A percentile compares a stretch with the other conserved stretches of the same genome.
Conservation (phyloP, 1,140 invertebrate genomes). For the Drosophila micromelanica region DNA sequence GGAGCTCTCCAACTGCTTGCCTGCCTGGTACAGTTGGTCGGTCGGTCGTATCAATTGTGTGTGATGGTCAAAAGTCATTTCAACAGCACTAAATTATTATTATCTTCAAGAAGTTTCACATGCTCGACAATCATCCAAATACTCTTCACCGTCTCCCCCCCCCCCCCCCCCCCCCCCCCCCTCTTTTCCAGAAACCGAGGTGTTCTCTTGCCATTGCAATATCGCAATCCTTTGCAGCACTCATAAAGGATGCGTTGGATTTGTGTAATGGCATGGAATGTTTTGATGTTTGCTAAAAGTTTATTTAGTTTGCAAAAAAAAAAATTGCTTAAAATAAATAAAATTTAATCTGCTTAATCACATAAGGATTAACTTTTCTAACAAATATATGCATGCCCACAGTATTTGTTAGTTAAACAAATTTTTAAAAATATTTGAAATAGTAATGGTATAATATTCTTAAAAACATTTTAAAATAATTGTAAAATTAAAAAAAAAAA, state of each 20-base stretch:
- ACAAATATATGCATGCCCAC: conserved; percentile 3
- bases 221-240: conserved; percentile 22
- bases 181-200: background rate
- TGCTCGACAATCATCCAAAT: conserved; percentile 77
- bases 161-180: conserved; percentile 16
- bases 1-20: background rate
- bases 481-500: no score
- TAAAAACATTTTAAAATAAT: no score
- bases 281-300: conserved; percentile 69
- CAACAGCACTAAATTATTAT: conserved; percentile 85
- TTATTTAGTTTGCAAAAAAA: conserved; percentile 29
- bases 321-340: conserved; percentile 7
- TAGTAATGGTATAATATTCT: no score
- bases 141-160: conserved; percentile 33
- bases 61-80: conserved; percentile 85
- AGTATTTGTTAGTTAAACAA: no score
- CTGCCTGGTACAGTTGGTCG: conserved; percentile 12
- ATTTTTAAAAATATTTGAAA: no score
- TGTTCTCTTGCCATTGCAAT: background rate
- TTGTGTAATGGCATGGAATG: conserved; percentile 78
- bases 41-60: conserved; percentile 81
- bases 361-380: conserved; percentile 16
- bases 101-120: conserved; percentile 84
- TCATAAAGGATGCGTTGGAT: conserved; percentile 70
- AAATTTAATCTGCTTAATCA: conserved; percentile 5